Percentiles rank a stretch among this genome's conserved stretches.
phyloP scores from a whole-genome alignment of 2,888 invertebrate genomes.

The Drosophila cognata region DNA sequence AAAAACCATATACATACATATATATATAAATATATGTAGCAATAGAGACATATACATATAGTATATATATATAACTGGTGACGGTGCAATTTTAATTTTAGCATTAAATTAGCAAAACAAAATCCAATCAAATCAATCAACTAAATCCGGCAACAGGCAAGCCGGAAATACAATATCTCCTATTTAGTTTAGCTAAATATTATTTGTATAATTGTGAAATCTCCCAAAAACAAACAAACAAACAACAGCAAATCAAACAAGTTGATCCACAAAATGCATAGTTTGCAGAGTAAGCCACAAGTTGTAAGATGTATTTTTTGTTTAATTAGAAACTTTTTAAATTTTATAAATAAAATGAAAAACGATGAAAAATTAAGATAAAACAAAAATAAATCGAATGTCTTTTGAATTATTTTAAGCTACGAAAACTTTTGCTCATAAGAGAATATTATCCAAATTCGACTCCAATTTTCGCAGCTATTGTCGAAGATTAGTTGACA shows the following conservation, averaged over 20 bases:
- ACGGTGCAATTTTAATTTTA: conserved; percentile 82
- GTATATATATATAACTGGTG: conserved; percentile 71
- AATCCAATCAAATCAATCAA: conserved; percentile 51
- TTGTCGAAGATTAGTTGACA: too few species aligned
- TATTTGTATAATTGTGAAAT: conserved; percentile 64
- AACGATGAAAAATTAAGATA: conserved; percentile 46
- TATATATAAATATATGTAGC: conserved; percentile 54
- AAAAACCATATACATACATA: conserved; percentile 54
- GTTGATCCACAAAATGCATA: conserved; percentile 23
- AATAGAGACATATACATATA: conserved; percentile 34
- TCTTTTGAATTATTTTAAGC: not conserved
- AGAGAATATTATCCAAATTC: not conserved
- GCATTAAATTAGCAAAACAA: conserved; percentile 58
- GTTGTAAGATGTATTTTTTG: conserved; percentile 59
- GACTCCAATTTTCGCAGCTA: not conserved
- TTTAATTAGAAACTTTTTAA: conserved; percentile 77
- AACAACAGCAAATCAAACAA: conserved; percentile 25
- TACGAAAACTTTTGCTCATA: not conserved
- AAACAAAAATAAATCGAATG: conserved; percentile 6
- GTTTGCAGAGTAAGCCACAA: conserved; percentile 58
- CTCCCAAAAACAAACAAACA: conserved; percentile 34
- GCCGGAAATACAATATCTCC: conserved; percentile 52
- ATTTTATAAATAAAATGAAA: conserved; percentile 74
- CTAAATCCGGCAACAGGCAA: conserved; percentile 28
- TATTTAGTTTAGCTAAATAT: conserved; percentile 63